A percentile compares a stretch with the other conserved stretches of the same genome.
Conservation (phyloP, 2,888 invertebrate genomes). For the Folsomia manolachei region DNA sequence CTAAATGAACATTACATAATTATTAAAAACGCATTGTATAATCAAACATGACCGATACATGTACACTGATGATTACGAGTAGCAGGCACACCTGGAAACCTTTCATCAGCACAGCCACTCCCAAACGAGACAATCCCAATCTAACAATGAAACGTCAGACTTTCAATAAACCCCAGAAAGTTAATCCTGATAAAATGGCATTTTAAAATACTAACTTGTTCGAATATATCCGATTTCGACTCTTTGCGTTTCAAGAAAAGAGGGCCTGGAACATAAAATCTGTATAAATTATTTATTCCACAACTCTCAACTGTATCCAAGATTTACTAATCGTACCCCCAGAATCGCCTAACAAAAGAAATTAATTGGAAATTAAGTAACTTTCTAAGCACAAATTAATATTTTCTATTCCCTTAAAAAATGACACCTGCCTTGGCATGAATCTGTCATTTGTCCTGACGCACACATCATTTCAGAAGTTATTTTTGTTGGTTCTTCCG, state of each 20-base stretch:
- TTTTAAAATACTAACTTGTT: background rate
- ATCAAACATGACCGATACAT: too few relatives aligned
- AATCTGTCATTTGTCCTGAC: constrained; percentile 25
- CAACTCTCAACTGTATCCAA: too few relatives aligned
- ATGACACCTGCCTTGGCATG: constrained; percentile 39
- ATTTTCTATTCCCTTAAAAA: too few relatives aligned
- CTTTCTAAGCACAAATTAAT: too few relatives aligned
- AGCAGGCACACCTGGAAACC: constrained; percentile 36
- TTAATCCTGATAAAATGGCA: background rate
- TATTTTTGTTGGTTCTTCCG: constrained; percentile 16
- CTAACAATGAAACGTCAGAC: too few relatives aligned
- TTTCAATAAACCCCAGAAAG: background rate
- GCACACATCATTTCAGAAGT: constrained; percentile 36
- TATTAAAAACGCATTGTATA: too few relatives aligned
- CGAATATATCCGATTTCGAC: constrained; percentile 14
- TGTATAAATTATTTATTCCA: too few relatives aligned
- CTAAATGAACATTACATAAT: too few relatives aligned
- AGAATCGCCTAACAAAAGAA: background rate
- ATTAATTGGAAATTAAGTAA: background rate
- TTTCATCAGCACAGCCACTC: constrained; percentile 27
- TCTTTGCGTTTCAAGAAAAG: constrained; percentile 21
- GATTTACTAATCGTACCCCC: too few relatives aligned
- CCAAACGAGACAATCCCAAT: constrained; percentile 37
- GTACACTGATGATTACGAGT: too few relatives aligned
- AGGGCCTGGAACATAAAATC: constrained; percentile 27